Conservation (phyloP, 1,140 invertebrate genomes). For the Drosophila repletoides region DNA sequence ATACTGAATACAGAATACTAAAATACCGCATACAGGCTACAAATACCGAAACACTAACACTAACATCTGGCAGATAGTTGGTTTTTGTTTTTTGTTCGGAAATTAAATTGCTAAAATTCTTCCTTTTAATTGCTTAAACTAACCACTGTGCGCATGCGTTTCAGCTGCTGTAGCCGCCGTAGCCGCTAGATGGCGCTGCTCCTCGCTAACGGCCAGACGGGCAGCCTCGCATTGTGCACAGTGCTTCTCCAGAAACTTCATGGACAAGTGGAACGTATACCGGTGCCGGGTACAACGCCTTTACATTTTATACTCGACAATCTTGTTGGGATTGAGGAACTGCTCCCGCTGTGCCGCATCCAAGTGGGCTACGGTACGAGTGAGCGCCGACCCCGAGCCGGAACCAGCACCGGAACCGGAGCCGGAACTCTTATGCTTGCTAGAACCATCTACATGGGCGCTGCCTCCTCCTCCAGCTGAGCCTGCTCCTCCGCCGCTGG, state of each 20-base stretch:
- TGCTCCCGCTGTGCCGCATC: slow-evolving; percentile 79
- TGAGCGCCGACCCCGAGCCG: slow-evolving; percentile 58
- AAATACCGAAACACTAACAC: slow-evolving; percentile 1
- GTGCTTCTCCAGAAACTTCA: slow-evolving; percentile 82
- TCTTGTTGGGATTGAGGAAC: slow-evolving; percentile 82
- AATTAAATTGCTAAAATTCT: slow-evolving; percentile 31
- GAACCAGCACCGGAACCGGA: slow-evolving; percentile 15
- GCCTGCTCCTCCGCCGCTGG: slow-evolving; percentile 47
- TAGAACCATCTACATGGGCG: neutral
- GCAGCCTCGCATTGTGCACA: slow-evolving; percentile 77
- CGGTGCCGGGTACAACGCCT: slow-evolving; percentile 82
- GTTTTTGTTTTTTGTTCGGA: too few relatives aligned
- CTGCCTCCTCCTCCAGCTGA: slow-evolving; percentile 13
- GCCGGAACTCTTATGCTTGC: slow-evolving; percentile 32
- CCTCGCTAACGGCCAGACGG: slow-evolving; percentile 46
- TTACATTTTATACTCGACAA: slow-evolving; percentile 82
- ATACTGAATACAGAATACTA: neutral
- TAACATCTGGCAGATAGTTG: slow-evolving; percentile 38
- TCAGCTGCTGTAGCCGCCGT: too few relatives aligned
- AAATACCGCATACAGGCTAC: slow-evolving; percentile 11
- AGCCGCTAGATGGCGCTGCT: slow-evolving; percentile 61
- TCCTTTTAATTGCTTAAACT: slow-evolving; percentile 64
- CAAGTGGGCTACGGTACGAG: slow-evolving; percentile 75
- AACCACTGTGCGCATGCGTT: slow-evolving; percentile 64
- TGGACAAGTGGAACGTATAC: slow-evolving; percentile 82